These are phyloP conservation scores for Fregetta grallaria DNA, from an alignment of 2,113 vertebrate genomes.

Conservation along the genomic window DNA sequence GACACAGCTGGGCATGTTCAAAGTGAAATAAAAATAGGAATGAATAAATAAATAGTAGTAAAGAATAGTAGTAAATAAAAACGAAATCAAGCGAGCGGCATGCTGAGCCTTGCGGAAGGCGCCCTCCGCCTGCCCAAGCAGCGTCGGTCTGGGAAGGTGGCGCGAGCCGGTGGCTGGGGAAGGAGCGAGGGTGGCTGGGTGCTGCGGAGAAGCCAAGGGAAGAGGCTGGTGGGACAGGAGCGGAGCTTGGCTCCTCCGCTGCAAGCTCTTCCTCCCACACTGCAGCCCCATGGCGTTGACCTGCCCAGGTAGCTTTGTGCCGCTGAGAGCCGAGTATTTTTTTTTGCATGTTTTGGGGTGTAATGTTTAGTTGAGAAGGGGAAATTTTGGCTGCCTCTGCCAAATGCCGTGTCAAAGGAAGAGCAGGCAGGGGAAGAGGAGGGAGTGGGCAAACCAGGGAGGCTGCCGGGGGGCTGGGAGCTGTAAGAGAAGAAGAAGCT, in stretches of 20 bases:
- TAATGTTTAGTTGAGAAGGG: not conserved
- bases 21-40: constrained; percentile 63
- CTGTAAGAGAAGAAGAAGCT: not conserved
- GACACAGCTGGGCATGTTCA: constrained; percentile 66
- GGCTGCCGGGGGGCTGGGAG: not conserved
- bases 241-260: not conserved
- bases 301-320: not conserved
- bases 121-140: not conserved
- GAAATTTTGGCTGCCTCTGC: not conserved
- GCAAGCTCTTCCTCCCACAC: fast-evolving
- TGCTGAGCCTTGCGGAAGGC: not conserved
- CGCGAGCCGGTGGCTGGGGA: not conserved
- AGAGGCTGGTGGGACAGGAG: not conserved
- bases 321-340: fast-evolving
- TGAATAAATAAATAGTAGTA: constrained; percentile 61
- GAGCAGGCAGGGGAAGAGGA: not conserved
- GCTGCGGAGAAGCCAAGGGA: not conserved
- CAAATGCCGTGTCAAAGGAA: not conserved
- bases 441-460: not conserved
- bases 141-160: not conserved
- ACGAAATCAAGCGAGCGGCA: not conserved
- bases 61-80: constrained; percentile 63
- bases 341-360: not conserved
- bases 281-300: not conserved
- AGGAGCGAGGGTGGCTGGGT: not conserved